Conservation (phyloP, 53 echinoderm and acorn worm species). For the Patiria pectinifera region DNA sequence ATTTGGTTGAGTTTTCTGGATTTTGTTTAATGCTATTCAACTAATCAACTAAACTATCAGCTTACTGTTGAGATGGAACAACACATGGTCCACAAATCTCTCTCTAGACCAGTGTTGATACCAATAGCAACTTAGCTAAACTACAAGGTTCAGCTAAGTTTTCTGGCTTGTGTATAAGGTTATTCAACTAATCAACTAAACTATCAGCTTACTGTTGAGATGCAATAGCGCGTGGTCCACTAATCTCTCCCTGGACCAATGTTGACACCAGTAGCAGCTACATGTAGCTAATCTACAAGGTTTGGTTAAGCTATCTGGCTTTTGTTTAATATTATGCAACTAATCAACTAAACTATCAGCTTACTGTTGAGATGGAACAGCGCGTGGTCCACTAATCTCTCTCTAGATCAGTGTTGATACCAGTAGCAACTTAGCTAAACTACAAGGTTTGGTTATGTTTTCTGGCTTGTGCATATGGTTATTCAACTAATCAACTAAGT, state of each 20-base stretch:
- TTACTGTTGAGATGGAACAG: conserved; percentile 86
- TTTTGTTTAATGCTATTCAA: background rate
- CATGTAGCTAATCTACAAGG: background rate
- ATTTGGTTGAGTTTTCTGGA: background rate
- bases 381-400: conserved; percentile 82
- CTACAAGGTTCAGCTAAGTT: background rate
- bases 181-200: background rate
- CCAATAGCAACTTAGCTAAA: conserved; percentile 71
- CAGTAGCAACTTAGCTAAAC: conserved; percentile 66
- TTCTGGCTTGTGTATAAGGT: background rate
- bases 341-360: background rate
- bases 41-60: background rate
- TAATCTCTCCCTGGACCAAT: conserved; percentile 85
- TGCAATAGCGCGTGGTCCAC: conserved; percentile 84
- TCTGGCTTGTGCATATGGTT: background rate
- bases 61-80: conserved; percentile 86
- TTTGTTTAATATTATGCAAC: background rate
- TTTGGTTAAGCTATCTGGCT: background rate
- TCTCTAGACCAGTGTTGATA: conserved; percentile 92
- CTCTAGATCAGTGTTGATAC: conserved; percentile 91
- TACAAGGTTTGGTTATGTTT: too few species aligned
- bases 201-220: conserved; percentile 35
- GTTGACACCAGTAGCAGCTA: conserved; percentile 77
- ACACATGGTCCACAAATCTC: conserved; percentile 79
- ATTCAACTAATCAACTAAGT: background rate